Evolutionary conservation across 2,797 vertebrate genomes (phyloP).

Genomic region (Ambastaia sidthimunki): DNA sequence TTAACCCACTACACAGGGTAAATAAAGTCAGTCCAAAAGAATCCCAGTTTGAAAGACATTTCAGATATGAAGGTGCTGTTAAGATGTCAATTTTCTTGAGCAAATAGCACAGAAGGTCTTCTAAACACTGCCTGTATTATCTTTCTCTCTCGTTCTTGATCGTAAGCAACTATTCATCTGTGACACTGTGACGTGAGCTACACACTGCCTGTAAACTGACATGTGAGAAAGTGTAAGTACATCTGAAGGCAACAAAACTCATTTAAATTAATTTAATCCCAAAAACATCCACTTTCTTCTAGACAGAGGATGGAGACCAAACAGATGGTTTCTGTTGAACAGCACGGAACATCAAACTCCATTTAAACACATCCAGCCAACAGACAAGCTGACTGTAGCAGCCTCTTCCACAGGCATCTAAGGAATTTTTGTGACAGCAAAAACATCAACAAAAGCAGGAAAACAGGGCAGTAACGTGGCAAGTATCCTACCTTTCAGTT

Average conservation of each 20-base stretch:
- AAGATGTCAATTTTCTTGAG: conserved; percentile 1
- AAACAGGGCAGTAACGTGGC: not conserved
- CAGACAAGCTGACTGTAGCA: conserved; percentile 5
- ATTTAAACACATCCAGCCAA: conserved; percentile 18
- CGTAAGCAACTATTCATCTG: not conserved
- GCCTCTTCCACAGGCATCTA: conserved; percentile 7
- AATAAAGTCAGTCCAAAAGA: not conserved
- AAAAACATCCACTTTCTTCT: not conserved
- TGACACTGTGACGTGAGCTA: conserved; percentile 5
- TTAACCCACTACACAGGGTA: not conserved
- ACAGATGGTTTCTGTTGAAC: conserved; percentile 59
- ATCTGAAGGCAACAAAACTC: not conserved
- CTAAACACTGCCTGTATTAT: not conserved
- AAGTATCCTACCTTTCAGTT: conserved; percentile 87
- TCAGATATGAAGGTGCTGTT: not conserved
- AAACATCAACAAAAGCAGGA: conserved; percentile 14
- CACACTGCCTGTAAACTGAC: not conserved
- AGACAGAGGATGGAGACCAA: conserved; percentile 33
- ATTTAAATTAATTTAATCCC: conserved; percentile 5
- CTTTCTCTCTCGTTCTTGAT: not conserved
- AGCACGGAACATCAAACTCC: conserved; percentile 31
- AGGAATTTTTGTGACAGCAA: not conserved
- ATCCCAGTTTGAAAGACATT: not conserved
- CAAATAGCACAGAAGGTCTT: not conserved
- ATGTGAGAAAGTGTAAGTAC: not conserved